Evolutionary conservation across 1,140 invertebrate species (phyloP).

Genomic region (Gryllus bimaculatus): DNA sequence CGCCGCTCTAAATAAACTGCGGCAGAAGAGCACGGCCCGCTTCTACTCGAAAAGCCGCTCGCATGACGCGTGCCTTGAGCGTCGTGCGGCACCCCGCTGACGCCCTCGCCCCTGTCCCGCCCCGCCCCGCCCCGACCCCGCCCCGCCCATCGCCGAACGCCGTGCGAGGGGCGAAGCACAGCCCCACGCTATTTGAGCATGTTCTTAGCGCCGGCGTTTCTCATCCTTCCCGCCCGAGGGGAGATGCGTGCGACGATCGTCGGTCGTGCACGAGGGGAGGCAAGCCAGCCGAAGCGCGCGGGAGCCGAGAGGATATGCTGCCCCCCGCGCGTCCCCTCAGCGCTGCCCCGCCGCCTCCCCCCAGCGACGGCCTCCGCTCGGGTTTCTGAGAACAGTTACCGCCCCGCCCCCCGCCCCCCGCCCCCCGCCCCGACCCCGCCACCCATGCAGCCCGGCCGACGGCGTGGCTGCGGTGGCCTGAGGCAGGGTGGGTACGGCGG

Average conservation of each 20-base stretch:
- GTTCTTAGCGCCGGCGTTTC: background rate
- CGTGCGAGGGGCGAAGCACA: background rate
- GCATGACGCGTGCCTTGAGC: background rate
- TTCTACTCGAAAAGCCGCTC: background rate
- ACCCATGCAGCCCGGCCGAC: no score
- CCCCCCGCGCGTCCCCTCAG: no score
- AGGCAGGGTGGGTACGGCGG: no score
- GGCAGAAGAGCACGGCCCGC: background rate
- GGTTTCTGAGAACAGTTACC: background rate
- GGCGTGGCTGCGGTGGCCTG: no score
- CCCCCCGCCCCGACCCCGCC: no score
- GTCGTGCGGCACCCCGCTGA: no score
- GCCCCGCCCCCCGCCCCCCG: no score
- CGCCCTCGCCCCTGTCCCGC: no score
- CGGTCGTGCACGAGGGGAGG: background rate
- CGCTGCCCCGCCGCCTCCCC: no score
- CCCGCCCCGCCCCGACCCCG: no score
- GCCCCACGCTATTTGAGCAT: conserved; percentile 2
- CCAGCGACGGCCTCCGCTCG: background rate
- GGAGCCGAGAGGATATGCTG: no score
- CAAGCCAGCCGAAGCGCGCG: no score
- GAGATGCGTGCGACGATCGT: background rate
- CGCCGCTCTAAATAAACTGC: background rate
- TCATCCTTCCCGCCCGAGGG: background rate
- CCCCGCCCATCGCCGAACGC: background rate